These are phyloP conservation scores for Sebastes miniatus DNA, from an alignment of 2,797 vertebrate species.

Conservation along the genomic window DNA sequence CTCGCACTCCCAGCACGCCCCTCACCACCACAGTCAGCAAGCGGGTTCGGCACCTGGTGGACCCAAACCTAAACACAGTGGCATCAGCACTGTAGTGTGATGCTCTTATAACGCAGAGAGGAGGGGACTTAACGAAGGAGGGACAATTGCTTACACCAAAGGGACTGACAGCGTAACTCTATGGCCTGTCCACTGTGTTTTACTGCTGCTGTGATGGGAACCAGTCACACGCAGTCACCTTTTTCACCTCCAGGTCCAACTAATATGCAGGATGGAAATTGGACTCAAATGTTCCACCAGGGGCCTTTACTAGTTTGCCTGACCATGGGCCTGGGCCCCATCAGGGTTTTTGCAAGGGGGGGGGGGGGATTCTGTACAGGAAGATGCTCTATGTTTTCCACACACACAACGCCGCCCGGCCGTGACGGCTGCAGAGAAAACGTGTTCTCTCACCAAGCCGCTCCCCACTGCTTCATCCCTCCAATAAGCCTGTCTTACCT, in stretches of 20 bases:
- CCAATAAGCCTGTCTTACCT: constrained; percentile 54
- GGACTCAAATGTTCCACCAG: constrained; percentile 76
- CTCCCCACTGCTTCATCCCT: constrained; percentile 37
- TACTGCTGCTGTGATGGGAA: constrained; percentile 74
- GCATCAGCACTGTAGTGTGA: constrained; percentile 98
- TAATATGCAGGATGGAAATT: constrained; percentile 75
- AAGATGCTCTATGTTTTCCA: constrained; percentile 60
- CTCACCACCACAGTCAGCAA: constrained; percentile 81
- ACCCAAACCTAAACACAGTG: constrained; percentile 94
- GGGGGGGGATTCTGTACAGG: constrained; percentile 44
- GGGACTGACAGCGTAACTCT: constrained; percentile 78
- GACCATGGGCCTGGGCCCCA: constrained; percentile 41
- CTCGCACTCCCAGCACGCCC: constrained; percentile 81
- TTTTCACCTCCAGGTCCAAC: constrained; percentile 67
- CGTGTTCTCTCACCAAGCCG: constrained; percentile 33
- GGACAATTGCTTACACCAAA: constrained; percentile 78
- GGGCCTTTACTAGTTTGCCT: constrained; percentile 71
- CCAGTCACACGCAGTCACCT: constrained; percentile 61
- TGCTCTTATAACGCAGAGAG: constrained; percentile 20
- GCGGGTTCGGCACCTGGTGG: constrained; percentile 79
- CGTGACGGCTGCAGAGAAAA: constrained; percentile 33
- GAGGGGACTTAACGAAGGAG: constrained; percentile 44
- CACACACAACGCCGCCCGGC: constrained; percentile 15
- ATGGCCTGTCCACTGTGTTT: constrained; percentile 83
- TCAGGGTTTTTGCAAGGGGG: constrained; percentile 47